Conservation (phyloP, 2,888 invertebrate species). For the Pristionchus maxplancki region DNA sequence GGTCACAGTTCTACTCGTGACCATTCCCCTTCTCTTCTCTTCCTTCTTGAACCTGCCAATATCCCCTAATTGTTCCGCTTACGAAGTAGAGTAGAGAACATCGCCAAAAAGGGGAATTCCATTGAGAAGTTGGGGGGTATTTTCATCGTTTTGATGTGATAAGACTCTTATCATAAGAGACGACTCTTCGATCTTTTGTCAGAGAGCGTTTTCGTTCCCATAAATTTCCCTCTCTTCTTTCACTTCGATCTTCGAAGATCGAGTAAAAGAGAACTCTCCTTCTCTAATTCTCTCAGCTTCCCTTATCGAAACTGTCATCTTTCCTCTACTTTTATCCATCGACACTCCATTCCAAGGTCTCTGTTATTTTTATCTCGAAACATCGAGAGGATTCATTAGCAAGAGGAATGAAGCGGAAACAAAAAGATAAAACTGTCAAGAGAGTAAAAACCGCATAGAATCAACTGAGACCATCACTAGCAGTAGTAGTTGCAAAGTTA, state of each 20-base stretch:
- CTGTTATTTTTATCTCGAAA: conserved; percentile 12
- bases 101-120: background rate
- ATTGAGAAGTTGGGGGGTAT: background rate
- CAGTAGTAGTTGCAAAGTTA: background rate
- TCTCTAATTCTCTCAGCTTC: conserved; percentile 22
- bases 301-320: background rate
- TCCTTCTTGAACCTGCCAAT: background rate
- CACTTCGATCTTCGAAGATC: conserved; percentile 20
- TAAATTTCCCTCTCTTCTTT: background rate
- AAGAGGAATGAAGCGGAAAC: background rate
- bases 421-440: background rate
- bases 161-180: no score
- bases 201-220: background rate
- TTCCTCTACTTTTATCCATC: background rate
- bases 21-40: background rate
- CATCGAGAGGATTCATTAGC: background rate
- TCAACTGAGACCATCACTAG: background rate
- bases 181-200: background rate
- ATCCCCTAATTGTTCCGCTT: background rate
- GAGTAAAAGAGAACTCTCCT: background rate
- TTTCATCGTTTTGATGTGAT: conserved; percentile 22
- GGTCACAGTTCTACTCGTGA: background rate
- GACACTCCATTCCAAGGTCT: conserved; percentile 18
- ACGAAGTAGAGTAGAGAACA: background rate
- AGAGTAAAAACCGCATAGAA: background rate